Evolutionary conservation across 2,888 invertebrate genomes (phyloP).

Genomic region (Sesamia inferens): DNA sequence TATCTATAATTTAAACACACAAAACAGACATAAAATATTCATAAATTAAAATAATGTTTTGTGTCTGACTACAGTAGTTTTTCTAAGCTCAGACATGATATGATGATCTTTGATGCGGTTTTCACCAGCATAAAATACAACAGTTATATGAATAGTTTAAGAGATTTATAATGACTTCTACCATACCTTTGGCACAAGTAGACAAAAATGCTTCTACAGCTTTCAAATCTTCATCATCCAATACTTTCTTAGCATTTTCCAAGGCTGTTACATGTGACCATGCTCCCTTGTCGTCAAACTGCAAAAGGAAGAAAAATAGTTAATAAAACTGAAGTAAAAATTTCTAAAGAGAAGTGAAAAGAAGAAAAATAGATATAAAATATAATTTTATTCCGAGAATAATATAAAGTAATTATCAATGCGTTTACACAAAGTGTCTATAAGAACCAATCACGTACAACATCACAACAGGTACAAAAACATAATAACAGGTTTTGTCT

Average conservation of each 20-base stretch:
- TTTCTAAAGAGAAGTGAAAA: background rate
- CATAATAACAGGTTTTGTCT: background rate
- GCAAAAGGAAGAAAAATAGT: constrained; percentile 5
- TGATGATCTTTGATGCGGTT: background rate
- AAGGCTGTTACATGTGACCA: constrained; percentile 70
- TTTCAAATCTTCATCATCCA: constrained; percentile 73
- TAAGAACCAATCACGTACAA: background rate
- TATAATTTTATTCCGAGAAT: background rate
- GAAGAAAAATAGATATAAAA: background rate
- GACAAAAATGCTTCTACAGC: constrained; percentile 70
- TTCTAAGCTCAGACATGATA: background rate
- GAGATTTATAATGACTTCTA: background rate
- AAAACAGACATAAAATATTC: no score
- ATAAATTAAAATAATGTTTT: background rate
- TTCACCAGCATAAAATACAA: background rate
- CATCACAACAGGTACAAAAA: no score
- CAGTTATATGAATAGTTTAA: background rate
- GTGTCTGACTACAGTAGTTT: background rate
- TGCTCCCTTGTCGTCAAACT: constrained; percentile 77
- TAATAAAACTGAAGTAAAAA: background rate
- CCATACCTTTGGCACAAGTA: constrained; percentile 51
- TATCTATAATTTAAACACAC: no score
- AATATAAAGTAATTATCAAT: background rate
- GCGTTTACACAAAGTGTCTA: background rate
- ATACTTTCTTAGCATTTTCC: constrained; percentile 72